Evolutionary conservation across 2,797 vertebrate species (phyloP), one percentile per base, ranked within the genome.

Genomic region (Lacerta agilis): DNA sequence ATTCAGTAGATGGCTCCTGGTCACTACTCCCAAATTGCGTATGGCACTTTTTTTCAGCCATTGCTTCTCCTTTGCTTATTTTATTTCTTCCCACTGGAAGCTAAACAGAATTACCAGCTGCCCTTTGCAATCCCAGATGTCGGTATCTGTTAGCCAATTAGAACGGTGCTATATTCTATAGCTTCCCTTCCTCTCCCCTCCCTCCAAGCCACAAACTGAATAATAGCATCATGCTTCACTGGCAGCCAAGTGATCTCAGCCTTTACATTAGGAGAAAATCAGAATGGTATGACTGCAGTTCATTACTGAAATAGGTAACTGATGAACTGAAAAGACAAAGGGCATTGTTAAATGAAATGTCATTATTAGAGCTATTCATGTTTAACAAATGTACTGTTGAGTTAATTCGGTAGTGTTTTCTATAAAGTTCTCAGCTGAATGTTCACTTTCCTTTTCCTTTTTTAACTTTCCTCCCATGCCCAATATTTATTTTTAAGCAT

Each of bases 281-380:
- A 97, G 97, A 96, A 96, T 95, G 96, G 97, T 97, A 97, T 96
- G 97, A 96, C 96, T 97, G 95, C 96, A 97, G 95, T 97, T 97
- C 96, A 97, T 97, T 97, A 97, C 95, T 95, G 97, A 97, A 97
- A 97, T 97, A 97, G 97, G 97, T 96, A 97, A 96, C 96, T 97
- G 97, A 97, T 97, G 96, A 97, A 97, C 97, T 97, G 96, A 97
- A 97, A 97, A 97, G 97, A 97, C 97, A 97, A 97, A 97, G 97
- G 97, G 96, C 96, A 97, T 97, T 97, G 96, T 97, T 97, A 97
- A 97, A 97, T 97, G 97, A 96, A 97, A 97, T 97, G 96, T 97
- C 97, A 97, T 97, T 97, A 97, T 97, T 97, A 97, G 95, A 97
- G 95, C 96, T 96, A 96, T 94, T 97, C 97, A 96, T 97, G 97